Evolutionary conservation across 2,797 vertebrate species (phyloP).

Genomic region (Heterohyrax brucei): DNA sequence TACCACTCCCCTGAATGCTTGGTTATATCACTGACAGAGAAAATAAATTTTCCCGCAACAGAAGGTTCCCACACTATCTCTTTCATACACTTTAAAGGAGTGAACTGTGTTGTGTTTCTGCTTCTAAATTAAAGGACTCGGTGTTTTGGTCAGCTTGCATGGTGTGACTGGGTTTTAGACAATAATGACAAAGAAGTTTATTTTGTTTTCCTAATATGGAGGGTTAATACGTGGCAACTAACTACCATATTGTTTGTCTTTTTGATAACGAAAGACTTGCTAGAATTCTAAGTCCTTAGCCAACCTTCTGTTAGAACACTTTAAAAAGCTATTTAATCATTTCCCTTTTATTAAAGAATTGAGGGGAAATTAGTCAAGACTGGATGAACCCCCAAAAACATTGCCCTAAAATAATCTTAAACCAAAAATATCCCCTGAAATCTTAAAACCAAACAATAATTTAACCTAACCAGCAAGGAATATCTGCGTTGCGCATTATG

Average conservation of each 20-base stretch:
- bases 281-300: slow-evolving; percentile 69
- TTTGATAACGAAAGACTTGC: slow-evolving; percentile 48
- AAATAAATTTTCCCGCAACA: background rate
- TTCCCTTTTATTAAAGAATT: slow-evolving; percentile 50
- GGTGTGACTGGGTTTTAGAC: background rate
- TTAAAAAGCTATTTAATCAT: slow-evolving; percentile 34
- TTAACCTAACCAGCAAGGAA: too few relatives aligned
- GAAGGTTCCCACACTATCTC: background rate
- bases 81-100: background rate
- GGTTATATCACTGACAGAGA: background rate
- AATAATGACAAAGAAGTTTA: background rate
- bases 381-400: background rate
- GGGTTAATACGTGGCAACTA: background rate
- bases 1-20: background rate
- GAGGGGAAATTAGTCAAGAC: background rate
- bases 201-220: background rate
- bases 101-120: background rate
- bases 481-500: too few relatives aligned
- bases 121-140: slow-evolving; percentile 27
- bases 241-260: background rate
- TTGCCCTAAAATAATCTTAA: background rate
- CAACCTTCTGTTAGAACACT: background rate
- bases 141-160: slow-evolving; percentile 39
- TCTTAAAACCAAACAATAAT: background rate
- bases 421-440: background rate